phyloP scores from a whole-genome alignment of 1,140 invertebrate genomes.

The Drosophila bocki region DNA sequence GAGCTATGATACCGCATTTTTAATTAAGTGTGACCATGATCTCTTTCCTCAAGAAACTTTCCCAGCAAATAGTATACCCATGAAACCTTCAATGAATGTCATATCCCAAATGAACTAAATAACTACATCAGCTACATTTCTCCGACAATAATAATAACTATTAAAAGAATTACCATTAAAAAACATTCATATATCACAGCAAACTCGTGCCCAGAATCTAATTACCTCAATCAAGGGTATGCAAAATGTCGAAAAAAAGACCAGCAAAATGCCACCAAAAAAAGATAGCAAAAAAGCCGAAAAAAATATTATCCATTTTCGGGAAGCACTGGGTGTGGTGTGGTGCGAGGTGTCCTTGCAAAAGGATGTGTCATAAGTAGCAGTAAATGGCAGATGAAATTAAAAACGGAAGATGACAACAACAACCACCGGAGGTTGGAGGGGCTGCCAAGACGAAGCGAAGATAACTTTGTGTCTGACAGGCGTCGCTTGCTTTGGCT shows the following conservation, averaged over 20 bases:
- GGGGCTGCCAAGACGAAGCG: slow-evolving; percentile 44
- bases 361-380: slow-evolving; percentile 83
- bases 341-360: slow-evolving; percentile 18
- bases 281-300: slow-evolving; percentile 20
- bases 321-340: slow-evolving; percentile 9
- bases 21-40: neutral
- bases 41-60: neutral
- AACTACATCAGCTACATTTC: neutral
- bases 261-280: slow-evolving; percentile 14
- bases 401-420: slow-evolving; percentile 78
- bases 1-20: neutral
- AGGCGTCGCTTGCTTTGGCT: slow-evolving; percentile 53
- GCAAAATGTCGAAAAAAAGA: slow-evolving; percentile 24
- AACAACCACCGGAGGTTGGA: slow-evolving; percentile 25
- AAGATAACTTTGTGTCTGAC: slow-evolving; percentile 81
- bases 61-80: neutral
- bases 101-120: neutral
- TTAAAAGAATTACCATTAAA: neutral
- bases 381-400: slow-evolving; percentile 82
- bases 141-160: neutral
- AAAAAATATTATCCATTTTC: slow-evolving; percentile 30
- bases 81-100: neutral
- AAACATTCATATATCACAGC: too few relatives aligned
- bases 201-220: neutral
- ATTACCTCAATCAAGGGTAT: neutral